Evolutionary conservation across 2,888 invertebrate genomes (phyloP), one percentile per base, ranked within the genome.

Genomic region (Thymelicus acteon): DNA sequence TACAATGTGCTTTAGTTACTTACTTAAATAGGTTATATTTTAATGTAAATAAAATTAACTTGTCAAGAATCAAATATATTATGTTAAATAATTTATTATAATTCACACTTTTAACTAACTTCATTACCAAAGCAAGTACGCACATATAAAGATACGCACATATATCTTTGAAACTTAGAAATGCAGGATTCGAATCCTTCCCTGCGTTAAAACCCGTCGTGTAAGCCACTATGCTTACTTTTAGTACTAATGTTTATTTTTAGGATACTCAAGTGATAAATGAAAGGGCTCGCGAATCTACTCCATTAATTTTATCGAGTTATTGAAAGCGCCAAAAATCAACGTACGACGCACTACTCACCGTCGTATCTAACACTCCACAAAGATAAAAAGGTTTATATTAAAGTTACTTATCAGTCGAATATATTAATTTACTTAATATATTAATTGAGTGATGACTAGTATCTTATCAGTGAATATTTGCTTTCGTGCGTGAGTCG

Each of bases 371-470:
- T 75, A 77, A 64, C 78, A 82, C 80, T 82, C 72, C 72, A 81
- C 68, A 72, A 54, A 65, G 85, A 86, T 90, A 91, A 83, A 82
- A 75, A 72, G 76, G 75, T 81, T 82, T 80, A 81, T 88, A 88
- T 86, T 85, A 83, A 86, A 86, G 73, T 73, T 63, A 63, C 75
- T 86, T 89, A 89, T 89, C 89, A 74, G 48, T 72, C 70, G 78
- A 77, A 80, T 79, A 83, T 85, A 89, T 87, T 87, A 86, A 89
- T 87, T 89, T 82, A 86, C 82, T 87, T 82, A 84, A 83, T 85
- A 82, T 82, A 85, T 85, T 87, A 88, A 87, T 88, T 87, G 84
- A 88, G 83, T 84, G 77, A 78, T 76, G 73, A 71, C 72, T 68
- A 54, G 15, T 86, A 88, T 86, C 87, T 87, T 82, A 88, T 88